These are phyloP conservation scores for Poecilus cupreus DNA, from an alignment of 2,888 invertebrate genomes.

Conservation along the genomic window DNA sequence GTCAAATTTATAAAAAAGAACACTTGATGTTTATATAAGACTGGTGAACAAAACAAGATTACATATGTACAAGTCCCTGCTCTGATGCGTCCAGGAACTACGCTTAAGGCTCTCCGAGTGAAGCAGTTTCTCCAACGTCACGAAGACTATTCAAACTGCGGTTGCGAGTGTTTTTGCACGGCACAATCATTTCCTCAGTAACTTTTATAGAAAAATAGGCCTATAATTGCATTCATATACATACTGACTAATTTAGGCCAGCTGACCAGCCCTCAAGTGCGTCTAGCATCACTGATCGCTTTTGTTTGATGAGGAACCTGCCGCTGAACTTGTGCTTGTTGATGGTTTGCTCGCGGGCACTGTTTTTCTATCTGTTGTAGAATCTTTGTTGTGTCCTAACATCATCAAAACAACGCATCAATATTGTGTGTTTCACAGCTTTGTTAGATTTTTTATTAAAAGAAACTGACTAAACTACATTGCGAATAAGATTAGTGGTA, in stretches of 20 bases:
- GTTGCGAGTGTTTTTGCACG: constrained; percentile 36
- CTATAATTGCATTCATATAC: constrained; percentile 44
- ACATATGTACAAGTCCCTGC: constrained; percentile 51
- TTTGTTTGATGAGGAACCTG: constrained; percentile 15
- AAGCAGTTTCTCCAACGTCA: constrained; percentile 34
- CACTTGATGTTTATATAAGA: constrained; percentile 33
- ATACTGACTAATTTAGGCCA: constrained; percentile 48
- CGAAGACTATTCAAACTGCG: constrained; percentile 3
- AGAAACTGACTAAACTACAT: too few species aligned
- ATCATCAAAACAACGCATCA: not conserved
- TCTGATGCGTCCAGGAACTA: constrained; percentile 40
- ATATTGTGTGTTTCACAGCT: not conserved
- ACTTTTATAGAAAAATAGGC: constrained; percentile 51
- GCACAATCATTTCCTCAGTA: constrained; percentile 20
- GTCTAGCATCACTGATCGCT: constrained; percentile 30
- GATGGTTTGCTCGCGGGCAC: not conserved
- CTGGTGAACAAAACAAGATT: constrained; percentile 41
- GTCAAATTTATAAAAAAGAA: constrained; percentile 57
- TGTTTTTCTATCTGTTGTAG: constrained; percentile 29
- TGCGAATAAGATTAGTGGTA: too few species aligned
- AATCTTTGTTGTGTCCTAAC: constrained; percentile 19
- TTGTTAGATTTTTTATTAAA: not conserved
- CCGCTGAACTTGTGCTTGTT: constrained; percentile 1
- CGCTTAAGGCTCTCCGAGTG: constrained; percentile 46
- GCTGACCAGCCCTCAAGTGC: constrained; percentile 10